Percentiles rank a stretch among this genome's conserved stretches.
These are phyloP conservation scores for Cranoglanis bouderius DNA, from an alignment of 2,113 vertebrate genomes.

Conservation along the genomic window DNA sequence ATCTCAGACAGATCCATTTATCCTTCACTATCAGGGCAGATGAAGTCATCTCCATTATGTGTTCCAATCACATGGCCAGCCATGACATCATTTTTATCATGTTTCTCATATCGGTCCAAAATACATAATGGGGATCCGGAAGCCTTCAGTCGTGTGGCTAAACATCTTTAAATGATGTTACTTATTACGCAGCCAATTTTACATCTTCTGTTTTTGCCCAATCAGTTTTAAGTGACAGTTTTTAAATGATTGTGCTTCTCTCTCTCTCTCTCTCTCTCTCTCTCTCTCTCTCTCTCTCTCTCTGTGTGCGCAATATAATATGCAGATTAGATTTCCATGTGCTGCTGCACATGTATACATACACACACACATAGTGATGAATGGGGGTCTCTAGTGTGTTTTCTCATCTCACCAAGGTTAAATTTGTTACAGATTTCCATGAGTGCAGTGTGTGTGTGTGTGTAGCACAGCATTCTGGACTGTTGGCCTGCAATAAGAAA, in stretches of 20 bases:
- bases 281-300: too few species aligned
- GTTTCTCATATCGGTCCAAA: conserved; percentile 33
- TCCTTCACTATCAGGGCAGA: conserved; percentile 25
- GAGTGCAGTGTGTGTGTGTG: conserved; percentile 25
- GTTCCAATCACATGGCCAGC: conserved; percentile 48
- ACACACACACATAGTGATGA: conserved; percentile 24
- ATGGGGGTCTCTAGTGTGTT: conserved; percentile 33
- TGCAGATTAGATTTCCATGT: neutral
- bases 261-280: too few species aligned
- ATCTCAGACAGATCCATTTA: conserved; percentile 17
- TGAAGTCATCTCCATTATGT: conserved; percentile 35
- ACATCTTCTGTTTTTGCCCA: conserved; percentile 1
- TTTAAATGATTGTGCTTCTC: conserved; percentile 26
- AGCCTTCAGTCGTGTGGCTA: neutral
- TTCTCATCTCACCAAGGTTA: conserved; percentile 20
- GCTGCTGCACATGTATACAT: neutral
- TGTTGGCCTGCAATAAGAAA: conserved; percentile 31
- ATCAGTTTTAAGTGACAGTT: neutral
- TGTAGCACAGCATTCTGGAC: neutral
- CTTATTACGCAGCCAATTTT: conserved; percentile 15
- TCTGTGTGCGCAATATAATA: conserved; percentile 19
- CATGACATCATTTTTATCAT: conserved; percentile 52
- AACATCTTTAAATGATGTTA: conserved; percentile 1
- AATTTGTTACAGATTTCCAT: conserved; percentile 51
- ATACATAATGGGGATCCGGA: conserved; percentile 28